phyloP scores from a whole-genome alignment of 2,888 invertebrate genomes.

The Pharmacophagus antenor region DNA sequence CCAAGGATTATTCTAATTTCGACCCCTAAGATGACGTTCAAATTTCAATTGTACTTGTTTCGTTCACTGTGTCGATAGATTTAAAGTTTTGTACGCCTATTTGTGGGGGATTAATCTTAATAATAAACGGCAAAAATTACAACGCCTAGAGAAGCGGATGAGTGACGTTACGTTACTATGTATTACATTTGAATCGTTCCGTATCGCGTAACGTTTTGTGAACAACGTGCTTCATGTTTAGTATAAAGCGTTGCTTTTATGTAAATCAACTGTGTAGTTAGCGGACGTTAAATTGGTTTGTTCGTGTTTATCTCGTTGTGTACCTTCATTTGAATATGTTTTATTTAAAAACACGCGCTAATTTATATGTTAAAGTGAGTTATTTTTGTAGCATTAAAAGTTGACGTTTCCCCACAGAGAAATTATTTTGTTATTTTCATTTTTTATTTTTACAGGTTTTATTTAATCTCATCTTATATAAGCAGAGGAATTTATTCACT shows the following conservation, averaged over 20 bases:
- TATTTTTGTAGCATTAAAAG: constrained; percentile 6
- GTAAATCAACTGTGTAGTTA: constrained; percentile 25
- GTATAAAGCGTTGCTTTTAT: constrained; percentile 23
- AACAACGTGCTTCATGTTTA: constrained; percentile 12
- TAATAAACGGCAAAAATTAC: no score
- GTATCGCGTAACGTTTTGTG: constrained; percentile 27
- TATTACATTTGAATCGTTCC: constrained; percentile 35
- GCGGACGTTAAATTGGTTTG: constrained; percentile 26
- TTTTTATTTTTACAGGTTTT: no score
- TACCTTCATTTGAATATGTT: constrained; percentile 22
- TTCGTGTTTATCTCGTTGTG: constrained; percentile 21
- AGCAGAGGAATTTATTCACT: no score
- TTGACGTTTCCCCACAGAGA: not conserved
- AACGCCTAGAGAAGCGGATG: no score
- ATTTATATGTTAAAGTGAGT: constrained; percentile 12
- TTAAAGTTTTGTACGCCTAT: no score
- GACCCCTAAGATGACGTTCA: no score
- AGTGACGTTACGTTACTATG: no score
- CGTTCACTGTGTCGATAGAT: no score
- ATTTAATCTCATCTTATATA: no score
- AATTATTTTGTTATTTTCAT: not conserved
- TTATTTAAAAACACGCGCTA: constrained; percentile 17
- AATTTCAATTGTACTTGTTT: no score
- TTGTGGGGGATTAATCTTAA: no score
- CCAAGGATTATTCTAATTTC: no score